Evolutionary conservation across 2,888 invertebrate genomes (phyloP), one percentile per base, ranked within the genome.

Genomic region (Hypena proboscidalis): DNA sequence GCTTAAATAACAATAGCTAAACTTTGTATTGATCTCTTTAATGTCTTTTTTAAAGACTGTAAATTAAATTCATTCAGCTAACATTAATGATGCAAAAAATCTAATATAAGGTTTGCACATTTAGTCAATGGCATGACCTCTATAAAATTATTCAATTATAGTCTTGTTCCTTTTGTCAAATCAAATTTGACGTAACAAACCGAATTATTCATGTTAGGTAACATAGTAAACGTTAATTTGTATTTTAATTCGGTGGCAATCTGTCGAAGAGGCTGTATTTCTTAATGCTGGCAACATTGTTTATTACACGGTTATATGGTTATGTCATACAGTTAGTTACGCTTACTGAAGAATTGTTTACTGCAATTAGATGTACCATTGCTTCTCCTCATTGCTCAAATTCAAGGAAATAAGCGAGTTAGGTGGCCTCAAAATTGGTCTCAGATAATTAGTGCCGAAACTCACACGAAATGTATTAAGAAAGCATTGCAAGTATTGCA

Each of bases 321-420:
- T 56, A 50, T 50, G 44, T 62, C 41, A 61, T 34, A 46, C 38
- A 3, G 38, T 48, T 45, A 53, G 38, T 48, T 45, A 53, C 43
- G 43, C 31, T 29, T 39, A 44, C 49, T 11, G 8, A 3, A 34
- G 29, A 20, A 21, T 21, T 17, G 22, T 19, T 15, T 44, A 32
- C 36, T 35, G 37, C 42, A 40, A 52, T 51, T 38, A 40, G 36
- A 25, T 40, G 9, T 54, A 42, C 43, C 30, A 42, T 51, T 31
- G 45, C 34, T 9, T 53, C 39, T 31, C n/a, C 10, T 11, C 25
- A 21, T 51, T 35, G 39, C 46, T 7, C 29, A n/a, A n/a, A n/a
- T n/a, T n/a, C n/a, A 19, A 47, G 42, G 35, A 33, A 29, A 30
- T 35, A 19, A n/a, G 13, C 7, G 19, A 9, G 11, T 29, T 15